A percentile compares a stretch with the other conserved stretches of the same genome.
Evolutionary conservation across 2,888 invertebrate genomes (phyloP).

Genomic region (Nomada fabriciana): DNA sequence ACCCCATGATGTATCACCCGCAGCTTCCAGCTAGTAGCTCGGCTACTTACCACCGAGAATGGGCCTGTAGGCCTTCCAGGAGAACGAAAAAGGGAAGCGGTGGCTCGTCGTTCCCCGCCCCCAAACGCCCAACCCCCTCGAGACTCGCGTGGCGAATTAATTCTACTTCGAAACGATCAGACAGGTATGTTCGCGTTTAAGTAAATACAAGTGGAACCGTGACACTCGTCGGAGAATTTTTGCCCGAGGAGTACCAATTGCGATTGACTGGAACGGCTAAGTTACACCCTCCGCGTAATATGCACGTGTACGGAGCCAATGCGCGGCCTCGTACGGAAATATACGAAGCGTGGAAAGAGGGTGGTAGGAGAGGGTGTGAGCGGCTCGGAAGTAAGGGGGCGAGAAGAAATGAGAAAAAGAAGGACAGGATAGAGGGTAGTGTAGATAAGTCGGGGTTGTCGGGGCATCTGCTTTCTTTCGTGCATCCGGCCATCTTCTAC

Average conservation of each 20-base stretch:
- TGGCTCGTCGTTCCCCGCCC: constrained; percentile 14
- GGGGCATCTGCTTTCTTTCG: constrained; percentile 69
- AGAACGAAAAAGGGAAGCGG: constrained; percentile 60
- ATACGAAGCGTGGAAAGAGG: constrained; percentile 16
- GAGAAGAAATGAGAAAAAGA: constrained; percentile 50
- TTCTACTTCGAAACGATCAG: not conserved
- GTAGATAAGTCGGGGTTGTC: constrained; percentile 73
- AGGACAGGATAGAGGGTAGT: constrained; percentile 56
- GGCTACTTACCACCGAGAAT: constrained; percentile 72
- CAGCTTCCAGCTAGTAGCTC: constrained; percentile 68
- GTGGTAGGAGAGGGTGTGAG: constrained; percentile 1
- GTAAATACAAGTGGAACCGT: not conserved
- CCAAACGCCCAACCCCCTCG: not conserved
- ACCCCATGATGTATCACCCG: constrained; percentile 79
- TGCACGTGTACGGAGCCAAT: not conserved
- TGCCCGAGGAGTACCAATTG: not conserved
- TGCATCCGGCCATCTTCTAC: constrained; percentile 76
- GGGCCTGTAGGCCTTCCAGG: constrained; percentile 41
- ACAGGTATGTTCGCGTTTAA: not conserved
- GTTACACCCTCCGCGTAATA: not conserved
- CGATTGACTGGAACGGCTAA: not conserved
- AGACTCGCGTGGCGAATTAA: constrained; percentile 34
- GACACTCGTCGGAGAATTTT: not conserved
- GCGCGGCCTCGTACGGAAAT: constrained; percentile 42
- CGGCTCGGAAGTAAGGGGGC: constrained; percentile 32